phyloP scores from a whole-genome alignment of 2,888 invertebrate genomes.

The Athetis lepigone region DNA sequence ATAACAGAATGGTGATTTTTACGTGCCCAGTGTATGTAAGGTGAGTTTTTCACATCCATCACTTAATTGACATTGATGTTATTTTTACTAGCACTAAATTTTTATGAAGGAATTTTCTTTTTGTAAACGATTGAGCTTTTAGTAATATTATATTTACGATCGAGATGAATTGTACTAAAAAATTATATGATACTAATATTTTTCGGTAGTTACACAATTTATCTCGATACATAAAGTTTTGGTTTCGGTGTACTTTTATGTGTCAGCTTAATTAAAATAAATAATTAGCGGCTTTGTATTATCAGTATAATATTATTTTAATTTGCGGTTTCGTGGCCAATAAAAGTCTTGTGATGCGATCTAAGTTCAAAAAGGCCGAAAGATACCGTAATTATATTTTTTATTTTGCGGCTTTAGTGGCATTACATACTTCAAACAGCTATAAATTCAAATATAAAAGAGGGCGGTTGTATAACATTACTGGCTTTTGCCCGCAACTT shows the following conservation, averaged over 20 bases:
- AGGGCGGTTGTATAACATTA: no score
- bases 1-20: slow-evolving; percentile 45
- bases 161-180: slow-evolving; percentile 18
- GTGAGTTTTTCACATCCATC: slow-evolving; percentile 46
- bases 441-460: background rate
- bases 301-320: background rate
- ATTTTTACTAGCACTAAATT: slow-evolving; percentile 26
- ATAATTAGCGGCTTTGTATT: background rate
- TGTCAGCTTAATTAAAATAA: background rate
- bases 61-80: slow-evolving; percentile 12
- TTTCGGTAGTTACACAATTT: no score
- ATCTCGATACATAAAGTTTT: no score
- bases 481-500: no score
- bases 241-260: background rate
- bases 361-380: background rate
- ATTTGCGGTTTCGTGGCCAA: background rate
- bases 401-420: background rate
- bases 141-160: slow-evolving; percentile 13
- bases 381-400: background rate
- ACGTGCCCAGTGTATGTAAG: slow-evolving; percentile 46
- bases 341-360: background rate
- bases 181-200: no score
- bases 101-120: slow-evolving; percentile 15
- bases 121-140: slow-evolving; percentile 35
- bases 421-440: background rate